phyloP scores from a whole-genome alignment of 2,113 vertebrate genomes.

The Callipepla californica region DNA sequence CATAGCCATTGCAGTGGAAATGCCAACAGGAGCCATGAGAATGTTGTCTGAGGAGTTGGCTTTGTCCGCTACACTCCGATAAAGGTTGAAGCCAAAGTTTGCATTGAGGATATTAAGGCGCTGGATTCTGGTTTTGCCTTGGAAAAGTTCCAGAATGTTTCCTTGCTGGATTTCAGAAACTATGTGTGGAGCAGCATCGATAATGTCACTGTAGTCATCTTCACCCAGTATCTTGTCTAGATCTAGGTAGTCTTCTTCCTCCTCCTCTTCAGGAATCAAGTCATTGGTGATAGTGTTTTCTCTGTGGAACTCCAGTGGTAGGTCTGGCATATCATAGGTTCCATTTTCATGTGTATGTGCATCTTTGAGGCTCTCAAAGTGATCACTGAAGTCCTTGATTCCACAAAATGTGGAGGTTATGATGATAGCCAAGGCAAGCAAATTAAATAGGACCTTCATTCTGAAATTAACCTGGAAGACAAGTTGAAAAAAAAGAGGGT shows the following conservation, averaged over 20 bases:
- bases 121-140: slow-evolving; percentile 90
- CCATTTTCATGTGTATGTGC: slow-evolving; percentile 19
- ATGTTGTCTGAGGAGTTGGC: slow-evolving; percentile 88
- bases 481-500: neutral
- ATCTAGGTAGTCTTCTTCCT: slow-evolving; percentile 85
- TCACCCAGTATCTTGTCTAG: slow-evolving; percentile 86
- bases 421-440: slow-evolving; percentile 75
- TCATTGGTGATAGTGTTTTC: slow-evolving; percentile 95
- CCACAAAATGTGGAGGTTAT: slow-evolving; percentile 73
- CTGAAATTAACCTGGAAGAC: slow-evolving; percentile 50
- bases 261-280: slow-evolving; percentile 86
- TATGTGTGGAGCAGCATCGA: slow-evolving; percentile 84
- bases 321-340: slow-evolving; percentile 67
- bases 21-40: slow-evolving; percentile 92
- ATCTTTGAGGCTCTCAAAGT: slow-evolving; percentile 70
- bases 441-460: slow-evolving; percentile 81
- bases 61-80: slow-evolving; percentile 85
- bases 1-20: slow-evolving; percentile 96
- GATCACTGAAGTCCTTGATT: slow-evolving; percentile 79
- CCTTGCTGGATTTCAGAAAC: slow-evolving; percentile 83
- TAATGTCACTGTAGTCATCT: slow-evolving; percentile 87
- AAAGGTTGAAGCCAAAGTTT: slow-evolving; percentile 92
- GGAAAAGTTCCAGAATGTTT: slow-evolving; percentile 89
- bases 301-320: slow-evolving; percentile 86
- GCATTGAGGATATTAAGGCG: slow-evolving; percentile 92